These are phyloP conservation scores for Pyrgus malvae DNA, from an alignment of 2,888 invertebrate genomes.

Conservation along the genomic window DNA sequence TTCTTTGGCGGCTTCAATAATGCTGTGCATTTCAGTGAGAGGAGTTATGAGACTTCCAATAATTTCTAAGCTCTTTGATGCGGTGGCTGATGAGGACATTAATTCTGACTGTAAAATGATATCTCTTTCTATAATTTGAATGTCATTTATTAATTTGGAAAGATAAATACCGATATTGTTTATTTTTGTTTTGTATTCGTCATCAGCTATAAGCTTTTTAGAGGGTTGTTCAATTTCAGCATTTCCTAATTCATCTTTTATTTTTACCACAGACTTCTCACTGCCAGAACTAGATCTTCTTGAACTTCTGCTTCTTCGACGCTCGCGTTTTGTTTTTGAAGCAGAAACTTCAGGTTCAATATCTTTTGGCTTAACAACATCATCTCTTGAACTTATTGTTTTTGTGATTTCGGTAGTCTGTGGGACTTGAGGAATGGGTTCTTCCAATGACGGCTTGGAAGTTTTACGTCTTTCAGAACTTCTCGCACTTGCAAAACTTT, in stretches of 20 bases:
- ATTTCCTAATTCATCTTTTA: constrained; percentile 51
- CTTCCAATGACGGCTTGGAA: constrained; percentile 57
- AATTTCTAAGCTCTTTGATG: constrained; percentile 85
- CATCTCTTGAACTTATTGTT: constrained; percentile 56
- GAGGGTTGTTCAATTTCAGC: constrained; percentile 27
- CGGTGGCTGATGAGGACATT: constrained; percentile 85
- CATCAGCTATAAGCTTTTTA: constrained; percentile 38
- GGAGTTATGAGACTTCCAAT: constrained; percentile 84
- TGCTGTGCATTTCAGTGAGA: constrained; percentile 83
- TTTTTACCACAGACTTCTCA: constrained; percentile 71
- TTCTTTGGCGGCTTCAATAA: constrained; percentile 79
- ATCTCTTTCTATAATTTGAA: constrained; percentile 84
- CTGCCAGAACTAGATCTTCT: constrained; percentile 69
- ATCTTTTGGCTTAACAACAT: constrained; percentile 42
- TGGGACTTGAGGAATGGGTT: constrained; percentile 37
- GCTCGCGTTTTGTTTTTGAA: constrained; percentile 56
- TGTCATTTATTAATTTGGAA: constrained; percentile 78
- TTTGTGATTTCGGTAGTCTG: constrained; percentile 56
- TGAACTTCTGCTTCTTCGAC: constrained; percentile 70
- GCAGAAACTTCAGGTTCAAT: constrained; percentile 39
- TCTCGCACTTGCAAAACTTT: constrained; percentile 85
- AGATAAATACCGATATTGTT: constrained; percentile 46
- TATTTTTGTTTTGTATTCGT: constrained; percentile 54
- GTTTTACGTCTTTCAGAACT: constrained; percentile 77
- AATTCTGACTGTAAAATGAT: constrained; percentile 84